These are phyloP conservation scores for Anas platyrhynchos DNA, from an alignment of 2,113 vertebrate species.

Conservation along the genomic window DNA sequence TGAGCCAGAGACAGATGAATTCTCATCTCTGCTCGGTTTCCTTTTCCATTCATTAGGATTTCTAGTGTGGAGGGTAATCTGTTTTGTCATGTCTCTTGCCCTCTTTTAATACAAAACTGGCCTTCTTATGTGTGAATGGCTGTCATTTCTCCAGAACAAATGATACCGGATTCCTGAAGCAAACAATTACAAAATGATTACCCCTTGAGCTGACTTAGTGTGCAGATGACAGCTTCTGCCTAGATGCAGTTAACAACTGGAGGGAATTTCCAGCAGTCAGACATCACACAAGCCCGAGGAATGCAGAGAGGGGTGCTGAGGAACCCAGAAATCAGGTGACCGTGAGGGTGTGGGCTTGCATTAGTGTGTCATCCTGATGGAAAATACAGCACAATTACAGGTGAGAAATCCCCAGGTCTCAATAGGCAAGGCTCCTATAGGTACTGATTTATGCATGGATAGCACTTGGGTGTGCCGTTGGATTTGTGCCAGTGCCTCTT, in stretches of 20 bases:
- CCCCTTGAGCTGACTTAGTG: background rate
- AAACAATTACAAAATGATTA: background rate
- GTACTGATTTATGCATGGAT: background rate
- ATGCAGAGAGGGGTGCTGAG: background rate
- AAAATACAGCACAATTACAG: background rate
- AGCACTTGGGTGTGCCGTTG: background rate
- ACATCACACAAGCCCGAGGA: background rate
- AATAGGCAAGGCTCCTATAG: background rate
- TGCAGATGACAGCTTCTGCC: background rate
- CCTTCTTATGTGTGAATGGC: background rate
- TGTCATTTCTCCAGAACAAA: background rate
- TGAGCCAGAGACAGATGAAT: background rate
- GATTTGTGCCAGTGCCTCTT: background rate
- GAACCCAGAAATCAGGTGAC: background rate
- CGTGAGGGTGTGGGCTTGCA: background rate
- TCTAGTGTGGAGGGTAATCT: background rate
- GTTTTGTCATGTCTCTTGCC: conserved; percentile 17
- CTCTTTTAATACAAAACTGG: background rate
- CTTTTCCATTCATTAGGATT: conserved; percentile 6
- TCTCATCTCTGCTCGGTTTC: background rate
- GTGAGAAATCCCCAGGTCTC: background rate
- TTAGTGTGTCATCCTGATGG: background rate
- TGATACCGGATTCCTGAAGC: background rate
- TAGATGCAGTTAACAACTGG: background rate
- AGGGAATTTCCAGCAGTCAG: background rate